Conservation (phyloP, 2,113 vertebrate genomes). For the Gorilla gorilla region DNA sequence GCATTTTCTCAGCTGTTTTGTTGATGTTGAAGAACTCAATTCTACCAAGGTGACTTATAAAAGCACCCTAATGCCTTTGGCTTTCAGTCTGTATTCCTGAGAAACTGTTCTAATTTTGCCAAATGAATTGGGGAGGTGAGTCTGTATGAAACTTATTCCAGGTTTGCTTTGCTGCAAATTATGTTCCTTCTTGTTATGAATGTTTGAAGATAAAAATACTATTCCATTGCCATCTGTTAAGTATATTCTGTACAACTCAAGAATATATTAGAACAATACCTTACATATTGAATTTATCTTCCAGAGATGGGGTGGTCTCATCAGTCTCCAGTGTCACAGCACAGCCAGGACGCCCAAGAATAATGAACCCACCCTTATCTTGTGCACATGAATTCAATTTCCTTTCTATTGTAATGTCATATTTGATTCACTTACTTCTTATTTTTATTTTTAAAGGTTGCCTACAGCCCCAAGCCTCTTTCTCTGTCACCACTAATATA, state of each 20-base stretch:
- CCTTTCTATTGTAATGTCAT: constrained; percentile 83
- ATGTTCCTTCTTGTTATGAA: constrained; percentile 79
- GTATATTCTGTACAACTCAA: constrained; percentile 81
- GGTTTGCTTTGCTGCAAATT: constrained; percentile 78
- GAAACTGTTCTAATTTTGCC: constrained; percentile 56
- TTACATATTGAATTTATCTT: constrained; percentile 83
- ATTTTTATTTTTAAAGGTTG: constrained; percentile 86
- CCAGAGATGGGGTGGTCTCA: constrained; percentile 83
- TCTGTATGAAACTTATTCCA: constrained; percentile 70
- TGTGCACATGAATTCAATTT: constrained; percentile 86
- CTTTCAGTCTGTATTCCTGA: constrained; percentile 7
- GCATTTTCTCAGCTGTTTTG: background rate
- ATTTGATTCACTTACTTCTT: constrained; percentile 84
- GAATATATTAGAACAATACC: constrained; percentile 83
- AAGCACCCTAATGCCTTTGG: constrained; percentile 36
- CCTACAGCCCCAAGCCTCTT: constrained; percentile 78
- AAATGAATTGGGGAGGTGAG: constrained; percentile 60
- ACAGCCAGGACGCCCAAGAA: constrained; percentile 80
- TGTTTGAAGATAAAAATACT: constrained; percentile 83
- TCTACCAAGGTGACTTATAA: constrained; percentile 54
- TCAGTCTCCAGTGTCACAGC: constrained; percentile 81
- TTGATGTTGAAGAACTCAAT: constrained; percentile 28
- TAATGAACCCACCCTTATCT: constrained; percentile 83
- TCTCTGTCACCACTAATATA: constrained; percentile 71
- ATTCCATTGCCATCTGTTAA: constrained; percentile 81